Conservation (phyloP, 2,113 vertebrate genomes). For the Cyanocitta stelleri region DNA sequence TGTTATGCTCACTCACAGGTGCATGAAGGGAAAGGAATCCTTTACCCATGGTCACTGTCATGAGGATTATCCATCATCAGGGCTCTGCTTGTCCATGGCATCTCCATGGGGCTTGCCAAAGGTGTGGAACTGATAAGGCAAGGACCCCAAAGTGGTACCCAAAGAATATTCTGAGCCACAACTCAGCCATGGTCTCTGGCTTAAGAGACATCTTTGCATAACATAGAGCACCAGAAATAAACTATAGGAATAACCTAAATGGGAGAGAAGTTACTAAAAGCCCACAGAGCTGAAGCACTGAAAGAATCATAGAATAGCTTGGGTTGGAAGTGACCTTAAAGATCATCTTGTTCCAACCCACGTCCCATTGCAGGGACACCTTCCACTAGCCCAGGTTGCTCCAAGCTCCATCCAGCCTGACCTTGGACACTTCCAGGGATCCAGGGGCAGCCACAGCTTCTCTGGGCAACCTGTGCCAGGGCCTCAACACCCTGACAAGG, state of each 20-base stretch:
- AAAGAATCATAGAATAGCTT: background rate
- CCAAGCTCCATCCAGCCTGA: background rate
- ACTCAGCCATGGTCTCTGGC: background rate
- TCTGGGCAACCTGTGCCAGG: background rate
- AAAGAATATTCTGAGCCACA: background rate
- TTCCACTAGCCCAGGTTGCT: background rate
- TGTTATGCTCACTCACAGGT: background rate
- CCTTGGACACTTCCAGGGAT: background rate
- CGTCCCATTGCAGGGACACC: background rate
- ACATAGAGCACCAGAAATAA: background rate
- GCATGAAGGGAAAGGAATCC: background rate
- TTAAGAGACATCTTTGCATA: background rate
- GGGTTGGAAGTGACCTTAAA: background rate
- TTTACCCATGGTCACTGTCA: fast-evolving
- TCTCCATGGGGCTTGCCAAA: background rate
- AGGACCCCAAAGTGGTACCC: background rate
- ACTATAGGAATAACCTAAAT: background rate
- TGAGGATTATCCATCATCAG: background rate
- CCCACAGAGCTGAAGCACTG: background rate
- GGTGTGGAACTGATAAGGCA: background rate
- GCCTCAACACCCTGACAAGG: background rate
- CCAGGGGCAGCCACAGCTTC: background rate
- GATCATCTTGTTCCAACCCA: background rate
- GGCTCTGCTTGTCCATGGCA: background rate
- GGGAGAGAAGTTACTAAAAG: background rate